These are phyloP conservation scores for Apistogramma diplotaenia DNA, from an alignment of 2,113 vertebrate species.

Conservation along the genomic window DNA sequence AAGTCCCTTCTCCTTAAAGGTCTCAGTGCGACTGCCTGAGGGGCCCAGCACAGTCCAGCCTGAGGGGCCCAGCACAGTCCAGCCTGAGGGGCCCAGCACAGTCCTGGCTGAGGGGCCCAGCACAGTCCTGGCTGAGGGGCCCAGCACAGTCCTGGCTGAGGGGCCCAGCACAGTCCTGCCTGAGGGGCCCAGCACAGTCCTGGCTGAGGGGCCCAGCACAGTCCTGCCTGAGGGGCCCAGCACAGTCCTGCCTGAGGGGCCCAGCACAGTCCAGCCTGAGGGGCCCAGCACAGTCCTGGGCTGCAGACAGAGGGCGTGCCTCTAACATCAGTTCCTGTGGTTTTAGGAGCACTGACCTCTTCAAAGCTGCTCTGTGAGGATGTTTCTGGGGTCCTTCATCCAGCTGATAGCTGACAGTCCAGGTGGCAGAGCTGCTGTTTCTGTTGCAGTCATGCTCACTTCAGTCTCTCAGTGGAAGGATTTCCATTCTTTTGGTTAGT, in stretches of 20 bases:
- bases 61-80: too few relatives aligned
- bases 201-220: conserved; percentile 47
- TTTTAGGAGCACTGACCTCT: conserved; percentile 39
- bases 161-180: conserved; percentile 48
- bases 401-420: neutral
- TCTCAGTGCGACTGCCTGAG: conserved; percentile 33
- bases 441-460: neutral
- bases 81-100: conserved; percentile 50
- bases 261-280: too few relatives aligned
- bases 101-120: conserved; percentile 46
- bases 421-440: neutral
- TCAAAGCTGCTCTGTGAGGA: neutral
- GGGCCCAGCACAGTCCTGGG: too few relatives aligned
- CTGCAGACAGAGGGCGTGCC: conserved; percentile 70
- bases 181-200: conserved; percentile 48
- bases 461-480: neutral
- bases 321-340: conserved; percentile 68
- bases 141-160: conserved; percentile 42
- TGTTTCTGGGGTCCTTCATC: neutral
- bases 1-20: conserved; percentile 47
- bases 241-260: conserved; percentile 45
- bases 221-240: conserved; percentile 46
- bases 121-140: conserved; percentile 45
- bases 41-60: too few relatives aligned
- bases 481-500: neutral